Percentiles rank a stretch among this genome's conserved stretches.
These are phyloP conservation scores for Drosophila auraria DNA, from an alignment of 1,140 invertebrate species.

Conservation along the genomic window DNA sequence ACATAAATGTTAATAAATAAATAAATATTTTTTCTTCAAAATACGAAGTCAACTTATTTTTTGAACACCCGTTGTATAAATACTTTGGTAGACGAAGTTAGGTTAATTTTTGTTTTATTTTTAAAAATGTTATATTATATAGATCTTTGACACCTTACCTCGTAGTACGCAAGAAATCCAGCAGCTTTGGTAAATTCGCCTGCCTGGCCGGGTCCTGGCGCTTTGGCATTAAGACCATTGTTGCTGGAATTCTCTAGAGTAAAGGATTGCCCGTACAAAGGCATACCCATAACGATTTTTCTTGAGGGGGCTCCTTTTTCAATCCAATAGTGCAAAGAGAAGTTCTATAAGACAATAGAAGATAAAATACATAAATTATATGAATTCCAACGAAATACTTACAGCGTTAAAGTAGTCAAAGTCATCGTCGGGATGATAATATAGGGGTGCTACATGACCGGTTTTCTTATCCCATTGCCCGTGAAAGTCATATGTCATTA, in stretches of 20 bases:
- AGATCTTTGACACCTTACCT: constrained; percentile 86
- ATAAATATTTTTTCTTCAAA: no score
- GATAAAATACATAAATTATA: not conserved
- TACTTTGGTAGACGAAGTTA: no score
- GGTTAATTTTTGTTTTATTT: no score
- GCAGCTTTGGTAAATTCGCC: constrained; percentile 93
- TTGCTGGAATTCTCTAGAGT: constrained; percentile 87
- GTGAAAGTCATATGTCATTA: constrained; percentile 96
- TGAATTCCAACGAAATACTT: constrained; percentile 52
- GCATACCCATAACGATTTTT: constrained; percentile 95
- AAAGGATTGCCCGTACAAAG: constrained; percentile 95
- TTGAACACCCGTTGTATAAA: no score
- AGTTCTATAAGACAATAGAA: constrained; percentile 88
- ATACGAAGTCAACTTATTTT: no score
- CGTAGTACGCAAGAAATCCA: constrained; percentile 95
- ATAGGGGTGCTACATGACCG: constrained; percentile 94
- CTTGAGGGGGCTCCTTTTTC: constrained; percentile 91
- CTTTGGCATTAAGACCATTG: constrained; percentile 90
- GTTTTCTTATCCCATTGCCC: constrained; percentile 96
- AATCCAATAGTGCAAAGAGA: constrained; percentile 95
- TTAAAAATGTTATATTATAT: no score
- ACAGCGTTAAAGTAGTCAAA: constrained; percentile 90
- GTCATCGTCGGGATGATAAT: constrained; percentile 92
- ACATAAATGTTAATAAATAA: no score
- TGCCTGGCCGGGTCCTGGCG: constrained; percentile 90